Percentiles rank a stretch among this genome's conserved stretches.
phyloP scores from a whole-genome alignment of 2,888 invertebrate species.

The Bellardia bayeri region DNA sequence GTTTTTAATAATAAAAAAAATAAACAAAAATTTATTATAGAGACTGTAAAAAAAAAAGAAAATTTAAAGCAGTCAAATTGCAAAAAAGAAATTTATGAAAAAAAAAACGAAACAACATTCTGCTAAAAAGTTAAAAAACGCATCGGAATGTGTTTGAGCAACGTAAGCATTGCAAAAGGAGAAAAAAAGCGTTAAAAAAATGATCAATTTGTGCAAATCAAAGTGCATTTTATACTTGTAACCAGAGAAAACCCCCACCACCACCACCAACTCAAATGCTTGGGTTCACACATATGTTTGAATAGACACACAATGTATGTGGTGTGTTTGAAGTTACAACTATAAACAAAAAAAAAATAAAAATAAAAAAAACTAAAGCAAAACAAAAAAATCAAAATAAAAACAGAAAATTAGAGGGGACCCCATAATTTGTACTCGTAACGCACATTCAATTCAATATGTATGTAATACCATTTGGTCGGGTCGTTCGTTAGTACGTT shows the following conservation, averaged over 20 bases:
- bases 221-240: constrained; percentile 57
- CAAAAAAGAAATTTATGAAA: not conserved
- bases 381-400: constrained; percentile 14
- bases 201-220: constrained; percentile 66
- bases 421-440: constrained; percentile 13
- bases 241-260: constrained; percentile 55
- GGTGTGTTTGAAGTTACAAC: constrained; percentile 32
- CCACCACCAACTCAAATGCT: not conserved
- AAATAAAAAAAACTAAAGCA: constrained; percentile 36
- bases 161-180: constrained; percentile 41
- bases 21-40: constrained; percentile 46
- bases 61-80: constrained; percentile 25
- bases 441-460: constrained; percentile 32
- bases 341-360: constrained; percentile 15
- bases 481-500: constrained; percentile 1
- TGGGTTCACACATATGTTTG: constrained; percentile 3
- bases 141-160: constrained; percentile 61
- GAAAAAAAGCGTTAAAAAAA: constrained; percentile 46
- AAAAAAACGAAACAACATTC: constrained; percentile 23
- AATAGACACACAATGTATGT: not conserved
- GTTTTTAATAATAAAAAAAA: not conserved
- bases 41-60: constrained; percentile 25
- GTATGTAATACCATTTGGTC: not conserved
- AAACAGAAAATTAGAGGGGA: constrained; percentile 51
- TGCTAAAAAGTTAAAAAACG: constrained; percentile 53